Evolutionary conservation across 2,113 vertebrate species (phyloP).

Genomic region (Phalacrocorax pelagicus): DNA sequence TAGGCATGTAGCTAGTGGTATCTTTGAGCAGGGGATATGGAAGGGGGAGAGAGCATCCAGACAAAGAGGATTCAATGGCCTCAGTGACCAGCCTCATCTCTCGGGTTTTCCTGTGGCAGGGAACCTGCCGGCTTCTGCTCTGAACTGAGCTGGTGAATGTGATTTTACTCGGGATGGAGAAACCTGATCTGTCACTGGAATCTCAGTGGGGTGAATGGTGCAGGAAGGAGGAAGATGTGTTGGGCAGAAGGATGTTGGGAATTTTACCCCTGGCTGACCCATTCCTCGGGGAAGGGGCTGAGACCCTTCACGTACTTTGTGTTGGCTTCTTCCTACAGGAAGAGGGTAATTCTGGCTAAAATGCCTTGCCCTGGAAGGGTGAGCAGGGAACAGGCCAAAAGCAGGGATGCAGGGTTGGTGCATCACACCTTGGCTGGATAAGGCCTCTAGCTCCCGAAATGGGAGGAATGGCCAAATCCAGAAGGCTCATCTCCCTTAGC

Average conservation of each 20-base stretch:
- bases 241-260: background rate
- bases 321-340: background rate
- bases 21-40: background rate
- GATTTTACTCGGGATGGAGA: background rate
- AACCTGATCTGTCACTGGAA: background rate
- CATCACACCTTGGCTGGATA: background rate
- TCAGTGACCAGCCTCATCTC: background rate
- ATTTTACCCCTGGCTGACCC: background rate
- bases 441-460: background rate
- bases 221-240: background rate
- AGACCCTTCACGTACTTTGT: background rate
- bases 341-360: background rate
- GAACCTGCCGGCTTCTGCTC: background rate
- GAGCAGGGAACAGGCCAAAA: background rate
- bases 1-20: background rate
- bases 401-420: background rate
- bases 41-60: background rate
- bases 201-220: rapidly evolving
- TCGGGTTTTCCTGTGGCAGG: background rate
- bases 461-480: background rate
- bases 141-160: background rate
- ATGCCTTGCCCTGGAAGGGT: no score
- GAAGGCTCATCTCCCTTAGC: rapidly evolving
- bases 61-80: background rate
- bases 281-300: background rate